Base-by-base conservation (phyloP, 2,797 vertebrate genomes). In the Falco rusticolus region DNA sequence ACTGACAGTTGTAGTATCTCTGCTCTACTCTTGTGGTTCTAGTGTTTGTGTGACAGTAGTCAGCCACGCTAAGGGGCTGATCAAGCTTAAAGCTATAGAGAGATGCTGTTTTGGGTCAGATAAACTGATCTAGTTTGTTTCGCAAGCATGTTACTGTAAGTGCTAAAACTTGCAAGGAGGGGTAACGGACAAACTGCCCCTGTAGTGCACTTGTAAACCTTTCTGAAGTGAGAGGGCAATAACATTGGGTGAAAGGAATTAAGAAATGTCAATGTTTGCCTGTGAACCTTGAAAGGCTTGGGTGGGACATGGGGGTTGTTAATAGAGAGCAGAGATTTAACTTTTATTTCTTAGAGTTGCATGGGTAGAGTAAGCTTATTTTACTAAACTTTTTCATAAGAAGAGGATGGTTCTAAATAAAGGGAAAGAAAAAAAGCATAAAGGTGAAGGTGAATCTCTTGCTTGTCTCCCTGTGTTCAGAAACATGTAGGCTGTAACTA, bases 131-230 rank as follows among this genome's bases (percentile, higher is more conserved):
- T 6, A 14, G 18, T 87, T 84, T 3, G 1, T 86, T 91, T 88
- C 54, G 45, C 22, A 48, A 71, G 41, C 21, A 14, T 1, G 0
- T 50, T 10, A 4, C 24, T 68, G 1, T 9, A 37, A 72, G 33
- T 3, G 6, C 56, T 60, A 39, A 71, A 70, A 54, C 16, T 3
- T 45, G 33, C 9, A n/a, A 59, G n/a, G n/a, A 59, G n/a, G 37
- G 43, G 15, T 51, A 13, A 76, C 84, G 69, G 74, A 57, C 90
- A 59, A 26, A 39, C 10, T 65, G 39, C 3, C 51, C 51, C 45
- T 37, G 1, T 16, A 57, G 25, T 51, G 64, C 26, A 28, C 37
- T 54, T 59, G 31, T 72, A 61, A 90, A 61, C 16, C 8, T 33
- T 39, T 50, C 45, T 72, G 3, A 45, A 87, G 21, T 72, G 80